phyloP scores from a whole-genome alignment of 2,888 invertebrate species.

The Caenorhabditis imperialis region DNA sequence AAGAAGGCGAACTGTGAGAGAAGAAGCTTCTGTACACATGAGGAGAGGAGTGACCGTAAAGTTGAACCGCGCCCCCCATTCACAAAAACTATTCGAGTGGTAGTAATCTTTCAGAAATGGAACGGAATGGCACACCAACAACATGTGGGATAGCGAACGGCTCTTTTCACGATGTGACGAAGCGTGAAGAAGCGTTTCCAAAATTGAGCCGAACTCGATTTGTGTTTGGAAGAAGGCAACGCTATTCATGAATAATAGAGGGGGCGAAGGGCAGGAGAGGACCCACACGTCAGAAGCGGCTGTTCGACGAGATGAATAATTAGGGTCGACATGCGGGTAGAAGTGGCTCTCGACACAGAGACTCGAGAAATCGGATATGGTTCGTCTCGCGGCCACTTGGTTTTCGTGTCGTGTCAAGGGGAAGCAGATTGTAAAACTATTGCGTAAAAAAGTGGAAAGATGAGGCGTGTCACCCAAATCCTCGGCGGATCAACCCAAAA shows the following conservation, averaged over 20 bases:
- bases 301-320: slow-evolving; percentile 45
- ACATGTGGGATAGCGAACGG: no score
- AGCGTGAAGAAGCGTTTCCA: no score
- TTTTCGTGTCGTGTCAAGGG: no score
- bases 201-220: slow-evolving; percentile 4
- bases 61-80: neutral
- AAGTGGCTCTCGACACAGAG: slow-evolving; percentile 37
- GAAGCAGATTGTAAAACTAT: slow-evolving; percentile 47
- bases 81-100: no score
- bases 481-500: slow-evolving; percentile 10
- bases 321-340: slow-evolving; percentile 44
- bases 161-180: no score
- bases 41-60: slow-evolving; percentile 8
- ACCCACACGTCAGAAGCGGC: slow-evolving; percentile 1
- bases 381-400: neutral
- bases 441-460: slow-evolving; percentile 8
- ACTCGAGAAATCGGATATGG: slow-evolving; percentile 45
- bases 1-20: neutral
- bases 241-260: slow-evolving; percentile 41
- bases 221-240: slow-evolving; percentile 12
- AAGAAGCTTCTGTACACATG: slow-evolving; percentile 21
- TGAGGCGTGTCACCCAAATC: slow-evolving; percentile 28
- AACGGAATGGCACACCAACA: no score
- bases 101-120: no score
- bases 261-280: slow-evolving; percentile 7